Evolutionary conservation across 2,888 invertebrate genomes (phyloP).

Genomic region (Caenorhabditis macrosperma): DNA sequence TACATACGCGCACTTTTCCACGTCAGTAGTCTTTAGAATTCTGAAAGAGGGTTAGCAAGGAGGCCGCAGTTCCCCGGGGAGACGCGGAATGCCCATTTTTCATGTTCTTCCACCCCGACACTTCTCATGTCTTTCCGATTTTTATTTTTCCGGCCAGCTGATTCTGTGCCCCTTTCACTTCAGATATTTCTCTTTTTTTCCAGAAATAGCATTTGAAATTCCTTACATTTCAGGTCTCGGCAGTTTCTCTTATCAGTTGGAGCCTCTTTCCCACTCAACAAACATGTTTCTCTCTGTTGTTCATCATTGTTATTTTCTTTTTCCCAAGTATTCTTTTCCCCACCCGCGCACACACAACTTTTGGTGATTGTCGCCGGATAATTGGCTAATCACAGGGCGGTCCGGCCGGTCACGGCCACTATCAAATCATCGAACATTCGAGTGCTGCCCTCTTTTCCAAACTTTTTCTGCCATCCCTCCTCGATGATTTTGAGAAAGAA

Average conservation of each 20-base stretch:
- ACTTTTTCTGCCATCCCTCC: conserved; percentile 8
- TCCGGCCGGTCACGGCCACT: conserved; percentile 12
- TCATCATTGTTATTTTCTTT: neutral
- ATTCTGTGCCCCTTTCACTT: neutral
- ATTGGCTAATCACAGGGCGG: neutral
- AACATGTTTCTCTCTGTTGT: neutral
- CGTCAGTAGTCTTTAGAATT: conserved; percentile 49
- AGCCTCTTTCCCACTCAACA: neutral
- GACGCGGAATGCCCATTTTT: conserved; percentile 50
- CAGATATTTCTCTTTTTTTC: neutral
- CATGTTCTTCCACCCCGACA: conserved; percentile 34
- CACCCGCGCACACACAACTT: neutral
- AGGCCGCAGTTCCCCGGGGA: conserved; percentile 30
- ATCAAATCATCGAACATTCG: conserved; percentile 40
- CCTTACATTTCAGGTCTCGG: neutral
- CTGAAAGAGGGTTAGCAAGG: conserved; percentile 43
- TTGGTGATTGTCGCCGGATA: neutral
- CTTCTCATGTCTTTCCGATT: conserved; percentile 3
- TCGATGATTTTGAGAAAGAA: conserved; percentile 20
- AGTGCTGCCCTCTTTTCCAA: conserved; percentile 22
- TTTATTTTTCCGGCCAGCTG: neutral
- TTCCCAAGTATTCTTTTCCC: neutral
- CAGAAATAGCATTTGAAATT: neutral
- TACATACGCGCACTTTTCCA: conserved; percentile 18
- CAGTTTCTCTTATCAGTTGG: neutral